Conservation (phyloP, 2,888 invertebrate species). For the Hydraecia micacea region DNA sequence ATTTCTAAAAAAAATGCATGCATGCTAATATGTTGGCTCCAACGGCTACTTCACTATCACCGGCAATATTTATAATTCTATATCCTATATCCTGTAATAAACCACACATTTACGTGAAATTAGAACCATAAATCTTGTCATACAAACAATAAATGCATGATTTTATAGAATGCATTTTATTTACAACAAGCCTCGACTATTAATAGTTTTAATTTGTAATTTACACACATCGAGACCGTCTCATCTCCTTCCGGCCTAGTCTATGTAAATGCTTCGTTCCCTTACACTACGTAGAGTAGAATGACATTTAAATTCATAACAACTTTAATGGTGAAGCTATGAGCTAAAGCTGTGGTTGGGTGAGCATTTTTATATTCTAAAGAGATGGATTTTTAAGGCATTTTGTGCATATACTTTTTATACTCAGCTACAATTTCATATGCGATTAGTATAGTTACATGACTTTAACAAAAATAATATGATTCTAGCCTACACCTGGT, state of each 20-base stretch:
- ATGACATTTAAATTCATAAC: slow-evolving; percentile 74
- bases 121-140: slow-evolving; percentile 52
- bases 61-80: slow-evolving; percentile 10
- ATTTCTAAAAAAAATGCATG: not conserved
- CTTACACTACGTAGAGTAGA: slow-evolving; percentile 59
- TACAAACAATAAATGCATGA: slow-evolving; percentile 51
- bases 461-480: not conserved
- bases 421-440: too few relatives aligned
- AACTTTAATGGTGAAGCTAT: slow-evolving; percentile 66
- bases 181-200: slow-evolving; percentile 57
- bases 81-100: slow-evolving; percentile 44
- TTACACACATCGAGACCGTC: slow-evolving; percentile 67
- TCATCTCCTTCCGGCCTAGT: slow-evolving; percentile 67
- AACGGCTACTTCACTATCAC: too few relatives aligned
- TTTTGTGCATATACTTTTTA: not conserved
- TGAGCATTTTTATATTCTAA: slow-evolving; percentile 10
- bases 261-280: slow-evolving; percentile 49
- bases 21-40: too few relatives aligned
- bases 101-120: slow-evolving; percentile 26
- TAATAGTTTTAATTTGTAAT: slow-evolving; percentile 70
- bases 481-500: too few relatives aligned
- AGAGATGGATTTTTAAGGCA: not conserved
- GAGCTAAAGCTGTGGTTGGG: slow-evolving; percentile 29
- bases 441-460: not conserved
- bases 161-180: slow-evolving; percentile 63